Evolutionary conservation across 2,113 vertebrate genomes (phyloP), one percentile per base, ranked within the genome.

Genomic region (Chaenogobius annularis): DNA sequence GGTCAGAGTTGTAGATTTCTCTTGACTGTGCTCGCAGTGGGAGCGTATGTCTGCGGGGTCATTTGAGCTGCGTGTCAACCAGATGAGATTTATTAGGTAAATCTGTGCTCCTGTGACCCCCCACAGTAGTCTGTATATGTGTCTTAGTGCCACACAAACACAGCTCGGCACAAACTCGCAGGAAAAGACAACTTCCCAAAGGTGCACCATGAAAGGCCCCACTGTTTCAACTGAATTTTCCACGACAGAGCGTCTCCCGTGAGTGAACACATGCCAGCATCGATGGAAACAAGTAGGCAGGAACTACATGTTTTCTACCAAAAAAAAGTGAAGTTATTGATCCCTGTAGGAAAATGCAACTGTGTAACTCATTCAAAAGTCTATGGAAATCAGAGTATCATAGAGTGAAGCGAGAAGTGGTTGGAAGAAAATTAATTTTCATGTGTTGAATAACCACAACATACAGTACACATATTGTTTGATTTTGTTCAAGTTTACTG

Each of bases 161-260:
- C 50, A 75, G 52, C 10, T 69, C 77, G 62, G 56, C 52, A 55
- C 62, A 72, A 68, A 70, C 69, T 62, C 47, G 64, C 66, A 75
- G 68, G 73, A 78, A 90, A 82, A 85, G 71, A 79, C 74, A 74
- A 87, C 85, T 86, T 85, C 80, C 77, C 66, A 76, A 61, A 83
- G 72, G 70, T 80, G 70, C 69, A 62, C 44, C 47, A 75, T 91
- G 88, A 92, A 91, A 91, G 88, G 82, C 46, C 52, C 77, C 82
- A 86, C 79, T 91, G 86, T 91, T 87, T 83, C 72, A n/a, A 80
- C 73, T 88, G 72, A 74, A 86, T 85, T 89, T 92, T 89, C 86
- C 86, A 87, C 75, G 74, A 78, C 75, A 86, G 68, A 81, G 58
- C 7, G 68, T 70, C 84, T 78, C 72, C 69, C 35, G 14, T 19